These are phyloP conservation scores for Epizoanthus fatuus DNA, from an alignment of 92 coral and sea anemone genomes.

Conservation along the genomic window DNA sequence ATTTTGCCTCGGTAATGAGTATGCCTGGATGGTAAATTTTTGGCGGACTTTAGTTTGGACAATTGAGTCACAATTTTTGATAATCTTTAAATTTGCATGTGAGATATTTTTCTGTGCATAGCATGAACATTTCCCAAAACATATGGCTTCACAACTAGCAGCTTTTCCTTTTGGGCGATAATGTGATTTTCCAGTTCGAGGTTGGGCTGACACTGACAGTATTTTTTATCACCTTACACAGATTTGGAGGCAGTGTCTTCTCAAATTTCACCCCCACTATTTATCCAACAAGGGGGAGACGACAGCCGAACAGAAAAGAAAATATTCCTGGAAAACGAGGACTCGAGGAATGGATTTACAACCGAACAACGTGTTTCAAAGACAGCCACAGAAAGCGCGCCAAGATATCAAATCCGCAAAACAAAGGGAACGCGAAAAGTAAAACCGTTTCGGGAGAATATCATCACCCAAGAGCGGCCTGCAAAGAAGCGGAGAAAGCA, in stretches of 20 bases:
- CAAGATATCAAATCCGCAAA: not conserved
- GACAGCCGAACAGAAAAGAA: slow-evolving; percentile 25
- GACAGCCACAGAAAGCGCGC: slow-evolving; percentile 38
- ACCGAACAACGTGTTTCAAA: slow-evolving; percentile 17
- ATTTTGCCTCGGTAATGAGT: slow-evolving; percentile 24
- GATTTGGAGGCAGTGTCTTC: slow-evolving; percentile 10
- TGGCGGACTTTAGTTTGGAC: not conserved
- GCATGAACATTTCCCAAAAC: not conserved
- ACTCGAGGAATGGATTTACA: slow-evolving; percentile 4
- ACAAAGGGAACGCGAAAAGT: slow-evolving; percentile 25
- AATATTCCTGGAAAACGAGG: slow-evolving; percentile 29
- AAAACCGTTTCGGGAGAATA: slow-evolving; percentile 20
- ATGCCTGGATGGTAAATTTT: slow-evolving; percentile 1
- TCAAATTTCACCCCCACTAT: slow-evolving; percentile 17
- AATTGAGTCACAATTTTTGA: not conserved
- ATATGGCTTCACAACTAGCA: not conserved
- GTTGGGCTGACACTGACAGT: slow-evolving; percentile 7
- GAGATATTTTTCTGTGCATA: not conserved
- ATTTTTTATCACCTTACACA: slow-evolving; percentile 34
- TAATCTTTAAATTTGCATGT: not conserved
- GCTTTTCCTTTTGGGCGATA: slow-evolving; percentile 10
- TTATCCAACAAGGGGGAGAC: slow-evolving; percentile 10
- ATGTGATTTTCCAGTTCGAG: slow-evolving; percentile 17
- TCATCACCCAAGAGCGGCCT: not conserved
- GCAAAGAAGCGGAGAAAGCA: slow-evolving; percentile 28